Evolutionary conservation across 2,797 vertebrate species (phyloP), one percentile per base, ranked within the genome.

Genomic region (Mico argentatus): DNA sequence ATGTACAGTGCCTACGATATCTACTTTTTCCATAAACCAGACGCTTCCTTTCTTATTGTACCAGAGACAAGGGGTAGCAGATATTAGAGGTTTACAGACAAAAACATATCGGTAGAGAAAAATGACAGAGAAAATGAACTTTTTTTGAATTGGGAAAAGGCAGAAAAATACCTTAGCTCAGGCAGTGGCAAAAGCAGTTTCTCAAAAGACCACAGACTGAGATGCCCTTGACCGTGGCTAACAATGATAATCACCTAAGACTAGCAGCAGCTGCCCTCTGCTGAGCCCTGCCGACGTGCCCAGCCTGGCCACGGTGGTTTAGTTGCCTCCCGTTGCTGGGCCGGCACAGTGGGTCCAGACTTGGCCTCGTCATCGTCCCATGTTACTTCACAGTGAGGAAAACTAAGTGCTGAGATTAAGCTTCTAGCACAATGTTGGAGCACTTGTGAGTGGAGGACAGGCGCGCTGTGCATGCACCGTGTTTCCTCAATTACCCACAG

Each of bases 41-140:
- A 52, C 14, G 39, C 22, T 39, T 81, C 24, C 22, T 26, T 81
- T 90, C 59, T 96, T 94, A 91, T 48, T 97, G 94, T 84, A 88
- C 64, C 27, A 7, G 39, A 92, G 77, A 88, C 30, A 81, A 88
- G 11, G 27, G 36, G 27, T 61, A 82, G 82, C 59, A 86, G 92
- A 46, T 15, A 27, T 67, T 84, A 72, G 84, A 70, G 36, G 64
- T 85, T 92, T 83, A 94, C 36, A 46, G 36, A 44, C 44, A 82
- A 93, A 93, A 83, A 77, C 2, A 26, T 72, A 87, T 41, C 41
- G 4, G 2, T 77, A 96, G 48, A 72, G 88, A 88, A 93, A 96
- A 91, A 72, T 50, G 64, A 90, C 3, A 36, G 46, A 64, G 12
- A 44, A 81, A 92, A 88, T 75, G 12, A 88, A 90, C 55, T 52